Percentiles rank a stretch among this genome's conserved stretches.
These are phyloP conservation scores for Ameiurus melas DNA, from an alignment of 2,113 vertebrate genomes.

Conservation along the genomic window DNA sequence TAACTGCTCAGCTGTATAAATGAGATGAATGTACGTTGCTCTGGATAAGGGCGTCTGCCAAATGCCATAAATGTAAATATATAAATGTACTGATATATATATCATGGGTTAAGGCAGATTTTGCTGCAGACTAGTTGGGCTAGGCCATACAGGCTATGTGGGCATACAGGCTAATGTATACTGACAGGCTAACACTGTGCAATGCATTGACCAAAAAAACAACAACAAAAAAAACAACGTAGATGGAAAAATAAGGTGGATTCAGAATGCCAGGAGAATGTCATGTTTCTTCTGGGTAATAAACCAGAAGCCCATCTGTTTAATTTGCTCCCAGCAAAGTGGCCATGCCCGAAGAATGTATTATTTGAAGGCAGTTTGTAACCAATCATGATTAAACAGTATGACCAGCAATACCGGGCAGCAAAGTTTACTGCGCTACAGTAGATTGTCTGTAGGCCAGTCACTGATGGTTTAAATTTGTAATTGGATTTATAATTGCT, in stretches of 20 bases:
- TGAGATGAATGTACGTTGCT: no score
- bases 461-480: neutral
- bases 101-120: slow-evolving; percentile 25
- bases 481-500: neutral
- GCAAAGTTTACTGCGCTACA: neutral
- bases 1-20: no score
- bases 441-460: neutral
- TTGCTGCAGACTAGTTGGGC: neutral
- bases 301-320: neutral
- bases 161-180: neutral
- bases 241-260: neutral
- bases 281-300: slow-evolving; percentile 7
- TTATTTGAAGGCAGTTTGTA: slow-evolving; percentile 3
- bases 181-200: neutral
- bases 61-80: no score
- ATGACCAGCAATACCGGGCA: neutral
- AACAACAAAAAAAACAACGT: no score
- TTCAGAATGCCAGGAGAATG: neutral
- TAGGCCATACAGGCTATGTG: neutral
- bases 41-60: no score
- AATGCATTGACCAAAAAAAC: neutral
- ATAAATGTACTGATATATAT: neutral
- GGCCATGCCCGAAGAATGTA: neutral
- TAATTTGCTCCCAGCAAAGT: neutral
- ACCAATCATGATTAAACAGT: neutral